phyloP scores from a whole-genome alignment of 2,888 invertebrate genomes.

The Patella pellucida region DNA sequence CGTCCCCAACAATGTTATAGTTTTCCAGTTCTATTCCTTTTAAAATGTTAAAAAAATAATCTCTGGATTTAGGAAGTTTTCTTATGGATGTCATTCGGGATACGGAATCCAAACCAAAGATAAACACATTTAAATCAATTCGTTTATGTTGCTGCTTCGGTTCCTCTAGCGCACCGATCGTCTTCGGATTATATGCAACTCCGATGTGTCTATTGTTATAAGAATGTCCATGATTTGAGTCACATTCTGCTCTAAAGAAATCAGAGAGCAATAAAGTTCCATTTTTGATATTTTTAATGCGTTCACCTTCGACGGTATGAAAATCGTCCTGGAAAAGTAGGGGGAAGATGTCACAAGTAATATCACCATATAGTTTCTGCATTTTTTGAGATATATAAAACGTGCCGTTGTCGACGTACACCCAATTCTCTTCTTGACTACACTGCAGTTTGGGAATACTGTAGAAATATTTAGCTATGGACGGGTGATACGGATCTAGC shows the following conservation, averaged over 20 bases:
- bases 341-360: constrained; percentile 74
- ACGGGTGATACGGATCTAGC: constrained; percentile 78
- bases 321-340: constrained; percentile 57
- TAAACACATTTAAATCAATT: constrained; percentile 80
- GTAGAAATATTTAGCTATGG: constrained; percentile 81
- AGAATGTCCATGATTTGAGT: constrained; percentile 59
- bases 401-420: constrained; percentile 78
- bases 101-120: constrained; percentile 89
- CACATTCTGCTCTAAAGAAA: constrained; percentile 48
- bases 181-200: constrained; percentile 44
- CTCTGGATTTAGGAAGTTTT: constrained; percentile 45
- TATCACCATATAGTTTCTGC: constrained; percentile 65
- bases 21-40: constrained; percentile 43
- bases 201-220: constrained; percentile 80
- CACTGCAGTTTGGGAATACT: constrained; percentile 79
- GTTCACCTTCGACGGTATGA: constrained; percentile 29
- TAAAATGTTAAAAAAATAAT: constrained; percentile 41
- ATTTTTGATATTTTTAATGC: constrained; percentile 29
- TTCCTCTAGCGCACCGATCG: not conserved
- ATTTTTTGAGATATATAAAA: constrained; percentile 74
- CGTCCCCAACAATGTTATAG: no score
- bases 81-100: constrained; percentile 78
- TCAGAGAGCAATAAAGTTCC: constrained; percentile 40
- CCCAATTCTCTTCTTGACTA: constrained; percentile 79
- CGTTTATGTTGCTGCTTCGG: constrained; percentile 61